Evolutionary conservation across 2,888 invertebrate species (phyloP), one percentile per base, ranked within the genome.

Genomic region (Pyrrhia umbra): DNA sequence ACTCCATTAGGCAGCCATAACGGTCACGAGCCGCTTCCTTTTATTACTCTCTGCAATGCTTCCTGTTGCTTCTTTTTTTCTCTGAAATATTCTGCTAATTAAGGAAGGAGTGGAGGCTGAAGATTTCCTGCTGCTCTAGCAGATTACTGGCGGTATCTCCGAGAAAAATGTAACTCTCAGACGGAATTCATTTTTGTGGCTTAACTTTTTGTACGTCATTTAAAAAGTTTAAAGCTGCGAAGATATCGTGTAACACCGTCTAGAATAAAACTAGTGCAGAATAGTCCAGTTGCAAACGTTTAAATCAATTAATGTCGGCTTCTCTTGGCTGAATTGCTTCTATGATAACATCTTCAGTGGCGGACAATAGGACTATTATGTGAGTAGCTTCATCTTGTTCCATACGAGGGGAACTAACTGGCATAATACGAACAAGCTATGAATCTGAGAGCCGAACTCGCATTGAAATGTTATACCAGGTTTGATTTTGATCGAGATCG

Each of bases 1-100:
- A 86, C 85, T 84, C 86, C 87, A 89, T 89, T 89, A 89, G 80
- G 83, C 84, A 83, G 84, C 87, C 82, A 83, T 89, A 88, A 89
- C 88, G 87, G 90, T 88, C 88, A 88, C 87, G 87, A 87, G 86
- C 84, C 85, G 86, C 85, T 88, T 90, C 87, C 86, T 85, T 90
- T 92, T 91, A 89, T 91, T 88, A 90, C 87, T 88, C 85, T 81
- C 83, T 85, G 86, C 90, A 85, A 85, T 86, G 88, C 83, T 92
- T 90, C 89, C 90, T 91, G 91, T 89, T 91, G 89, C 87, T 90
- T 80, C 85, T 85, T 90, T 90, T 91, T 91, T 91, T 85, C 84
- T 85, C 83, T 90, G 89, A 92, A 92, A 92, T 92, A 92, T 92
- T 92, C 91, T 88, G 90, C 92, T 92, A 92, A 92, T 93, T 93